phyloP scores from a whole-genome alignment of 2,113 vertebrate genomes.

The Chaetops frenatus region DNA sequence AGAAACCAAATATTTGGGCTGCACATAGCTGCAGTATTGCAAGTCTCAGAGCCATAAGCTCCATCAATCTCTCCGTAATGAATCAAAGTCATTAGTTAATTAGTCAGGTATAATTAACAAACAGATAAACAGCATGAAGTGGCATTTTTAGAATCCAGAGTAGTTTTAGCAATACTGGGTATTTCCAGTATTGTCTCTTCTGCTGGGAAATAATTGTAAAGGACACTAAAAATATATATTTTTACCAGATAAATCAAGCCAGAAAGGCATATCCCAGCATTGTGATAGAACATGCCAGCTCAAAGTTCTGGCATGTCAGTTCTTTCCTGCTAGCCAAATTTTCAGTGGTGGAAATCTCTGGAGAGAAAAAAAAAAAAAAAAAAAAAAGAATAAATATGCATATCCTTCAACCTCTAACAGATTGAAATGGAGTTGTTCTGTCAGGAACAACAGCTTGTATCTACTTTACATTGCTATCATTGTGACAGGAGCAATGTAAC shows the following conservation, averaged over 20 bases:
- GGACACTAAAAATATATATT: not conserved
- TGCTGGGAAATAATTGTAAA: not conserved
- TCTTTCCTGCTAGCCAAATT: not conserved
- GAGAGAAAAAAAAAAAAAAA: not conserved
- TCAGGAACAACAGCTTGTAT: not conserved
- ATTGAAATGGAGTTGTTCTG: not conserved
- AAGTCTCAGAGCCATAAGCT: not conserved
- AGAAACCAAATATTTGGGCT: not conserved
- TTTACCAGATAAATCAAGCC: not conserved
- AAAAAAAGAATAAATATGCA: not conserved
- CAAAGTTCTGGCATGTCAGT: not conserved
- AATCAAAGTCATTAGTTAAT: not conserved
- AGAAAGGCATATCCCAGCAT: fast-evolving
- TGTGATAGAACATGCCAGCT: not conserved
- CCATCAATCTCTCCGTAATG: not conserved
- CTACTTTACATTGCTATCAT: not conserved
- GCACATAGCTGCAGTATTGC: not conserved
- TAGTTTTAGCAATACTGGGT: not conserved
- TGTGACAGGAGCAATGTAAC: not conserved
- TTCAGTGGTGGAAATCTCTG: not conserved
- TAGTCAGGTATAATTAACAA: not conserved
- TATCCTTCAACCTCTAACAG: not conserved
- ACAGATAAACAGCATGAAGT: not conserved
- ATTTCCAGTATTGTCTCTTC: not conserved
- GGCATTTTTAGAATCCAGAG: not conserved